Base-by-base conservation (phyloP, 1,140 invertebrate genomes). In the Drosophila aff. region DNA sequence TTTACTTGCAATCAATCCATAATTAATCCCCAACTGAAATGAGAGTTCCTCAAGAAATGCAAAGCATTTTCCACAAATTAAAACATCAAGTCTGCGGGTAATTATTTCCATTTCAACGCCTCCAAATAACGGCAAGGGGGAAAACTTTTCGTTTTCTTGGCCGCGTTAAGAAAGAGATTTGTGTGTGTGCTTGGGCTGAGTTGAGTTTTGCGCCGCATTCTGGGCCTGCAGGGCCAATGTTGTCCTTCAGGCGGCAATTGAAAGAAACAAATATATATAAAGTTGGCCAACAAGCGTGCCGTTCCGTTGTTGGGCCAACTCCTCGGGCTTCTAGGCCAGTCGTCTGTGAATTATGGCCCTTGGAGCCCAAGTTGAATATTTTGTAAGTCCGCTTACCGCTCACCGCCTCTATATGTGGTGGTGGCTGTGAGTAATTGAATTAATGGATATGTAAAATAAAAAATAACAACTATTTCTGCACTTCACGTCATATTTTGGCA, bases 31-130 rank as follows among this genome's bases (percentile, higher is more conserved):
- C 49, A 43, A 23, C 18, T 28, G 18, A 38, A 73, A 13, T 52
- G n/a, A 50, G 47, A 73, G 60, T 21, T 69, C 23, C 11, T 9
- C 53, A 33, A 71, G 21, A 44, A 28, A 44, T 23, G 23, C 49
- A 18, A 36, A 57, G 21, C 40, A 41, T 71, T 59, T 47, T 49
- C 68, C 68, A 41, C 66, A 71, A 73, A 68, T 73, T 66, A 86
- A 76, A 67, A 49, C 65, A 76, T 55, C 41, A 82, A 79, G 85
- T 89, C 85, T 90, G 84, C 74, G 76, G 69, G 73, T 84, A 90
- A 90, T 89, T 89, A 89, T 84, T 90, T 89, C 85, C 81, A 81
- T 73, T 64, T 64, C 77, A 81, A 75, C 84, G 85, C 85, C 74
- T 76, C 65, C 71, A 57, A 23, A 23, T 18, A 52, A 31, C 49